Evolutionary conservation across 1,140 invertebrate genomes (phyloP).

Genomic region (Listronotus bonariensis): DNA sequence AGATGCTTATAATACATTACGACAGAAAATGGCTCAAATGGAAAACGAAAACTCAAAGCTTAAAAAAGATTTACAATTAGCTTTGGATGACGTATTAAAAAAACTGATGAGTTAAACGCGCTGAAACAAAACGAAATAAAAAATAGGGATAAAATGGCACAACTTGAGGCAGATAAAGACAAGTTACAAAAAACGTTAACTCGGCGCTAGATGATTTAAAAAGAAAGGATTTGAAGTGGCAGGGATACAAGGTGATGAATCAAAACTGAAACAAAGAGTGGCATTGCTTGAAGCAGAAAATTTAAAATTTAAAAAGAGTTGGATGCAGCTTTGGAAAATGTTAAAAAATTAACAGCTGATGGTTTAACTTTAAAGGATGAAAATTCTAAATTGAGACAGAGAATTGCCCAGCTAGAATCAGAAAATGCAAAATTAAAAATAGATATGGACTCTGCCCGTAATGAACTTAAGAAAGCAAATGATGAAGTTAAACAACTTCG

Average conservation of each 20-base stretch:
- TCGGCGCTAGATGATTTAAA: slow-evolving; percentile 28
- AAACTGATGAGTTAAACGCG: slow-evolving; percentile 14
- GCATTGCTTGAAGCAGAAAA: slow-evolving; percentile 28
- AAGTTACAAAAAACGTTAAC: slow-evolving; percentile 31
- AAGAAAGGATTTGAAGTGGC: slow-evolving; percentile 37
- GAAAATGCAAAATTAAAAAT: slow-evolving; percentile 29
- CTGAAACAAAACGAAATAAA: slow-evolving; percentile 13
- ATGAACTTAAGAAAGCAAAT: slow-evolving; percentile 18
- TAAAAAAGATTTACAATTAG: slow-evolving; percentile 31
- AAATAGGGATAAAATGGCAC: slow-evolving; percentile 17
- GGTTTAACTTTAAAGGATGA: slow-evolving; percentile 20
- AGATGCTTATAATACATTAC: slow-evolving; percentile 12
- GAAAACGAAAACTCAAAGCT: slow-evolving; percentile 35
- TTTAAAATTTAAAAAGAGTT: slow-evolving; percentile 27
- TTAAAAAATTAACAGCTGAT: slow-evolving; percentile 11
- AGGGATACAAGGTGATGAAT: slow-evolving; percentile 23
- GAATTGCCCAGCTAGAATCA: slow-evolving; percentile 22
- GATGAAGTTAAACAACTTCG: slow-evolving; percentile 18
- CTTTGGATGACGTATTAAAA: slow-evolving; percentile 15
- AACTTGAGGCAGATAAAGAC: slow-evolving; percentile 36
- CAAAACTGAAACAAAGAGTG: slow-evolving; percentile 32
- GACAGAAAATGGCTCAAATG: slow-evolving; percentile 20
- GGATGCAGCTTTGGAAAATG: slow-evolving; percentile 25
- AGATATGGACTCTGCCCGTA: slow-evolving; percentile 16
- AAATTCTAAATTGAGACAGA: slow-evolving; percentile 31